Percentiles rank a stretch among this genome's conserved stretches.
Evolutionary conservation across 2,888 invertebrate species (phyloP).

Genomic region (Morpho achilles): DNA sequence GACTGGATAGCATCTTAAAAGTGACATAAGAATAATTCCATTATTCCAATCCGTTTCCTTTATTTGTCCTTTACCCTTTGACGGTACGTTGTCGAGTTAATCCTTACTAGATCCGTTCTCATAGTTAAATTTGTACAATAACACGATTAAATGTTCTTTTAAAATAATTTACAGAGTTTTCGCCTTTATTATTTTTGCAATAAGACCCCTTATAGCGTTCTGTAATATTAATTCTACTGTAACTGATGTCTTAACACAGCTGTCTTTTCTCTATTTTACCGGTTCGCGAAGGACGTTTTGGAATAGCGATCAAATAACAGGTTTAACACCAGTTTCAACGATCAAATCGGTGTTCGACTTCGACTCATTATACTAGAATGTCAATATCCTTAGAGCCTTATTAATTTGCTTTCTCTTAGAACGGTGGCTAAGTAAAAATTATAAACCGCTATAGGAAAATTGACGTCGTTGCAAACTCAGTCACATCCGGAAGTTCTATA

Average conservation of each 20-base stretch:
- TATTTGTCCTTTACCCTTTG: conserved; percentile 34
- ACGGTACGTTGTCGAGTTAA: conserved; percentile 38
- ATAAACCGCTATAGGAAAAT: neutral
- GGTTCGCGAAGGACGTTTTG: conserved; percentile 43
- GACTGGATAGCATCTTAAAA: conserved; percentile 29
- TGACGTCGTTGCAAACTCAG: too few relatives aligned
- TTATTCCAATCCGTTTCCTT: conserved; percentile 35
- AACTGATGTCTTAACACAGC: conserved; percentile 30
- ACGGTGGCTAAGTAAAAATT: conserved; percentile 12
- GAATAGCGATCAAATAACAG: conserved; percentile 40
- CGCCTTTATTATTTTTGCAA: neutral
- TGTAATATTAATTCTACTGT: too few relatives aligned
- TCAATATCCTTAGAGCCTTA: conserved; percentile 11
- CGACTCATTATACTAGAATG: conserved; percentile 14
- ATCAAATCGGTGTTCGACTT: neutral
- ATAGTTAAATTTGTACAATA: conserved; percentile 37
- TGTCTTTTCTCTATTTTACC: conserved; percentile 50
- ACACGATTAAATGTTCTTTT: conserved; percentile 16
- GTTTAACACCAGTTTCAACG: conserved; percentile 31
- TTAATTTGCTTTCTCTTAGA: conserved; percentile 22
- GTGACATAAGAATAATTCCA: conserved; percentile 37
- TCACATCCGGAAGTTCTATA: too few relatives aligned
- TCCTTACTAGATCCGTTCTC: conserved; percentile 48
- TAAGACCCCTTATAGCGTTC: too few relatives aligned
- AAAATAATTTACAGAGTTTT: conserved; percentile 7